phyloP scores from a whole-genome alignment of 2,888 invertebrate species.

The Minunthozetes semirufus region DNA sequence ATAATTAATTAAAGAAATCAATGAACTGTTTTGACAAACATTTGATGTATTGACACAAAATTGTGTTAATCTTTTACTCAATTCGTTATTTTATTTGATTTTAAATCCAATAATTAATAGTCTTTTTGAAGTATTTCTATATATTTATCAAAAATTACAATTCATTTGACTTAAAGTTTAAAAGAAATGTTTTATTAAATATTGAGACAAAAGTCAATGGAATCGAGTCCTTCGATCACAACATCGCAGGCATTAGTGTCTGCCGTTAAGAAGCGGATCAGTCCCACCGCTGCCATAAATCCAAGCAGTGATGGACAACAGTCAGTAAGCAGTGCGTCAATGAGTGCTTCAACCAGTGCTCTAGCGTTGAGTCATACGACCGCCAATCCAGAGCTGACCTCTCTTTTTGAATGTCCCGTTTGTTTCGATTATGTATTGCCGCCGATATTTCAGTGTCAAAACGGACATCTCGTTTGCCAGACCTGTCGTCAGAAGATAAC shows the following conservation, averaged over 20 bases:
- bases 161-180: not conserved
- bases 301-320: not conserved
- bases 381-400: conserved; percentile 63
- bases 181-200: not conserved
- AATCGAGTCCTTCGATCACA: conserved; percentile 7
- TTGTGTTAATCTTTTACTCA: not conserved
- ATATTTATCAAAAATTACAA: not conserved
- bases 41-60: not conserved
- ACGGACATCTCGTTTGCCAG: conserved; percentile 96
- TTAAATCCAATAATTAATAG: too few species aligned
- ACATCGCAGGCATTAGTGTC: not conserved
- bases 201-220: not conserved
- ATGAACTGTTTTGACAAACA: not conserved
- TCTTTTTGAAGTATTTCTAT: too few species aligned
- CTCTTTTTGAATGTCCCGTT: conserved; percentile 89
- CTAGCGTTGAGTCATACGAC: not conserved
- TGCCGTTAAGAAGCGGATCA: not conserved
- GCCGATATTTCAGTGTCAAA: conserved; percentile 96
- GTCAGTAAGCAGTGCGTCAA: not conserved
- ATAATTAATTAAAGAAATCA: not conserved
- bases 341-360: not conserved
- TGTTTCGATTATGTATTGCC: conserved; percentile 99
- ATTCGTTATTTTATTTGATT: not conserved
- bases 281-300: conserved; percentile 8
- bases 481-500: conserved; percentile 93